phyloP scores from a whole-genome alignment of 2,888 invertebrate genomes.

The Actias luna region DNA sequence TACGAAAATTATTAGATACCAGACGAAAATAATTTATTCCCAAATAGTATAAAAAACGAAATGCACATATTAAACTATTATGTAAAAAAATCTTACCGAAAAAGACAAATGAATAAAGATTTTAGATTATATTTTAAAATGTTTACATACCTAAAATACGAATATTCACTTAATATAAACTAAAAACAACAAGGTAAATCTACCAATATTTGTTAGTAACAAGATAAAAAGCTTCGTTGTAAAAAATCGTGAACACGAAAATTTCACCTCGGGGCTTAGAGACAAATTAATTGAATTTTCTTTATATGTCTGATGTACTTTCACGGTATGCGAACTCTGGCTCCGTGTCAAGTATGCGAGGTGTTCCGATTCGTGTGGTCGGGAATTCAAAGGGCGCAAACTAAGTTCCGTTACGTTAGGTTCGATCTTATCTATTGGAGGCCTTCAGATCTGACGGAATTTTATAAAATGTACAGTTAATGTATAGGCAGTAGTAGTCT shows the following conservation, averaged over 20 bases:
- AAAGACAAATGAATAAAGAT: no score
- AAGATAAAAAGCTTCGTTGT: background rate
- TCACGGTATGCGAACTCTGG: constrained; percentile 1
- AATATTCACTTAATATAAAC: background rate
- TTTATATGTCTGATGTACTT: constrained; percentile 4
- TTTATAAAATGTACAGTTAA: constrained; percentile 8
- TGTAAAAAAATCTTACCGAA: no score
- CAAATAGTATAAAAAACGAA: no score
- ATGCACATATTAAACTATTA: no score
- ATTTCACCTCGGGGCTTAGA: background rate
- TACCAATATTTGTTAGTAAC: background rate
- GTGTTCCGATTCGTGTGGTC: constrained; percentile 6
- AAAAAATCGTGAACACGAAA: background rate
- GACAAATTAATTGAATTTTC: constrained; percentile 5
- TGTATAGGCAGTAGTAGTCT: background rate
- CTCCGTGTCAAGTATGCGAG: constrained; percentile 11
- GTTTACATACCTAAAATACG: no score
- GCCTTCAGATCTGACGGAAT: constrained; percentile 14
- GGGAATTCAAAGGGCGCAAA: constrained; percentile 11
- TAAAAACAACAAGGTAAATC: background rate
- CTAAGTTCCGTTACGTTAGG: constrained; percentile 12
- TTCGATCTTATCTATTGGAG: constrained; percentile 18
- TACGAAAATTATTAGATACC: background rate
- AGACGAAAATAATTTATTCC: no score
- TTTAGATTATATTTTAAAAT: no score